Percentiles rank a stretch among this genome's conserved stretches.
Evolutionary conservation across 2,113 vertebrate genomes (phyloP).

Genomic region (Hassar affinis): DNA sequence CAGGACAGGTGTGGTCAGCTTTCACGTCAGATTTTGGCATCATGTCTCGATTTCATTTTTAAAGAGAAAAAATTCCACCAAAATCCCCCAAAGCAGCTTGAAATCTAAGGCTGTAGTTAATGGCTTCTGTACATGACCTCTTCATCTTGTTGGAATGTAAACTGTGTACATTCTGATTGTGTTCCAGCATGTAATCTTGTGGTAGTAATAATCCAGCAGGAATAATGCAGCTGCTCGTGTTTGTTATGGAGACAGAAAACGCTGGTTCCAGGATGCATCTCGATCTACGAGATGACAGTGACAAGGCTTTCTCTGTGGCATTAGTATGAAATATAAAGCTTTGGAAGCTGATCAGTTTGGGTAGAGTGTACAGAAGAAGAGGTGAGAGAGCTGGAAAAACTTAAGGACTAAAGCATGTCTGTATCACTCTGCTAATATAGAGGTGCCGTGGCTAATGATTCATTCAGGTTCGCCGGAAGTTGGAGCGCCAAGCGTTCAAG

Average conservation of each 20-base stretch:
- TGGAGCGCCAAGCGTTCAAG: neutral
- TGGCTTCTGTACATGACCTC: neutral
- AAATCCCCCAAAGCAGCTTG: neutral
- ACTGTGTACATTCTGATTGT: neutral
- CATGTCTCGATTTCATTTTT: neutral
- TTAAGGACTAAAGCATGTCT: neutral
- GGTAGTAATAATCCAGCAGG: neutral
- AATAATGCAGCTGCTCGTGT: neutral
- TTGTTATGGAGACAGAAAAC: neutral
- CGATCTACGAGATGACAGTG: neutral
- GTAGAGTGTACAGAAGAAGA: neutral
- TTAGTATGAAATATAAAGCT: neutral
- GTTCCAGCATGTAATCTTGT: neutral
- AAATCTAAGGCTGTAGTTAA: neutral
- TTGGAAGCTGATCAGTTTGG: neutral
- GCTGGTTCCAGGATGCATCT: neutral
- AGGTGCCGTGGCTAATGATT: too few relatives aligned
- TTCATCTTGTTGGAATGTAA: too few relatives aligned
- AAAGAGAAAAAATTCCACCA: neutral
- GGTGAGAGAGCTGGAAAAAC: neutral
- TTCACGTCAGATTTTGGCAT: neutral
- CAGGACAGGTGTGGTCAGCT: neutral
- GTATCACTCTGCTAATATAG: neutral
- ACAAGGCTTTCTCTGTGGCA: too few relatives aligned
- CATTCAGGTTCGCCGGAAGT: too few relatives aligned